These are phyloP conservation scores for Malachius bipustulatus DNA, from an alignment of 2,888 invertebrate species.

Conservation along the genomic window DNA sequence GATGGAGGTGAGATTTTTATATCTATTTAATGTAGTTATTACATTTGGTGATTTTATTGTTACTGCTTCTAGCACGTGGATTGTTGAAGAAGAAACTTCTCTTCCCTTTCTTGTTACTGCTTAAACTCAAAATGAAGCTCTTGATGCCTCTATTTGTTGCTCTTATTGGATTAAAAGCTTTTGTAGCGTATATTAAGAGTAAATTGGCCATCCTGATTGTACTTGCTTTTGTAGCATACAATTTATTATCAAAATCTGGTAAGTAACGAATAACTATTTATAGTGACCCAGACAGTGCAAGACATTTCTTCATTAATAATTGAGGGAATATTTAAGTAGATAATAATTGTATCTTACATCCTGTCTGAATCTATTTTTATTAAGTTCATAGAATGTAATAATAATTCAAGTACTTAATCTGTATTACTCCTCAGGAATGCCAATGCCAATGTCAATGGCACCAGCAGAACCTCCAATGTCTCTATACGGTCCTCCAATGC, in stretches of 20 bases:
- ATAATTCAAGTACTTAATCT: too few relatives aligned
- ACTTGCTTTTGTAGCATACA: slow-evolving; percentile 68
- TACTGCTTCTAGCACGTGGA: slow-evolving; percentile 51
- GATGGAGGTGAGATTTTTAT: slow-evolving; percentile 48
- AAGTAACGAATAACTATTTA: too few relatives aligned
- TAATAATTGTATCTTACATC: too few relatives aligned
- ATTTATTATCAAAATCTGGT: slow-evolving; percentile 68
- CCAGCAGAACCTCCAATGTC: slow-evolving; percentile 45
- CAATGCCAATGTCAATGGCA: slow-evolving; percentile 46
- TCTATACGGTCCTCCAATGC: slow-evolving; percentile 57
- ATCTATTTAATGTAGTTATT: too few relatives aligned
- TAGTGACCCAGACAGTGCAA: too few relatives aligned
- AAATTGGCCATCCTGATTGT: slow-evolving; percentile 73
- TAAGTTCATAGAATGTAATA: too few relatives aligned
- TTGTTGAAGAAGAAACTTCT: slow-evolving; percentile 74
- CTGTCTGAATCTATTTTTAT: too few relatives aligned
- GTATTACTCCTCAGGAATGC: slow-evolving; percentile 46
- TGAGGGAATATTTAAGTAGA: too few relatives aligned
- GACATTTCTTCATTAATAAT: too few relatives aligned
- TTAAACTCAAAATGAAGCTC: slow-evolving; percentile 75
- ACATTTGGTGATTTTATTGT: not conserved
- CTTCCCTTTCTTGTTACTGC: slow-evolving; percentile 61
- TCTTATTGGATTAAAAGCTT: slow-evolving; percentile 67
- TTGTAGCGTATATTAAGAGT: slow-evolving; percentile 73
- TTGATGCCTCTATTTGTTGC: slow-evolving; percentile 72